Base-by-base conservation (phyloP, 2,888 invertebrate species). In the Agonopterix arenella region DNA sequence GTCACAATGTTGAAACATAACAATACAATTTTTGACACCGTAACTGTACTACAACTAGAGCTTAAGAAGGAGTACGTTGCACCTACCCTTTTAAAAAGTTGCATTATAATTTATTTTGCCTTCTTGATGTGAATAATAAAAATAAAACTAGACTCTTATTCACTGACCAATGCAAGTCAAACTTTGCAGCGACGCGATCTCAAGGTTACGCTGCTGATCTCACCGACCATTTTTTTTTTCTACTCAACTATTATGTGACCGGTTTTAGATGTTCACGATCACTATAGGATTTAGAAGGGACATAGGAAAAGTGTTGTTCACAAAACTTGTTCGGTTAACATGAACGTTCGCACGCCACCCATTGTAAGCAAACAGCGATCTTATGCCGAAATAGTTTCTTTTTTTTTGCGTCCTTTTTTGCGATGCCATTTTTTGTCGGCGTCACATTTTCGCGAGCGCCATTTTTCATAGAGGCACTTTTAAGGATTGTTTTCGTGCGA, bases 121-220 rank as follows among this genome's bases (percentile, higher is more conserved):
- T 28, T 28, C 28, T 28, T 28, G 28, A 28, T 28, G 28, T 28
- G 28, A 28, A 5, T 28, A 28, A 28, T 28, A 28, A 28, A 5
- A 28, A 28, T 4, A 28, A 28, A 13, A 13, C 13, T 13, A 13
- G 13, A 28, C 28, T 1, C 28, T 28, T 4, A 28, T 4, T 28
- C 28, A 28, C 28, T 28, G 28, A 64, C 82, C 81, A 82, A 77
- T 83, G 70, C 76, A 70, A 68, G 56, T 56, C 62, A 63, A 54
- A 57, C 73, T 62, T 61, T 63, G 62, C 66, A 59, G 68, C 66
- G 70, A 64, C 66, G 69, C 64, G 62, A 62, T 64, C 58, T 65
- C 83, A 86, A 86, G 86, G 86, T 65, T 80, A 61, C 43, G 37
- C 42, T 53, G 76, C 69, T 86, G 86, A 88, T 84, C 84, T 86